Conservation (phyloP, 2,113 vertebrate species). For the Seriola aureovittata region DNA sequence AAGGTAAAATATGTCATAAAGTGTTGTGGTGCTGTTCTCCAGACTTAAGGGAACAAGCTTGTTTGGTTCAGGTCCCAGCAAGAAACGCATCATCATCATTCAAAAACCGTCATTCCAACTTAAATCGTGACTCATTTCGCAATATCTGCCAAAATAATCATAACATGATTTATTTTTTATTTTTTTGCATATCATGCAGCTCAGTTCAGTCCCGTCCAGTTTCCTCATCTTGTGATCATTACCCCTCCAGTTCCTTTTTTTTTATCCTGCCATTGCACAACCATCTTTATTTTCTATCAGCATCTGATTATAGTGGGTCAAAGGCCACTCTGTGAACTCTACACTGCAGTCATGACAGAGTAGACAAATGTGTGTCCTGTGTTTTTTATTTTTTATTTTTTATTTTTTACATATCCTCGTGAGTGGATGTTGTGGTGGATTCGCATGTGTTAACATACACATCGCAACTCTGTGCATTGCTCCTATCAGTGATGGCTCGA, state of each 20-base stretch:
- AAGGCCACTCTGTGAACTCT: slow-evolving; percentile 45
- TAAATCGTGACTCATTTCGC: no score
- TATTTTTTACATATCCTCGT: not conserved
- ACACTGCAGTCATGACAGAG: not conserved
- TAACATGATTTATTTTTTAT: no score
- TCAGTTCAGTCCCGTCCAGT: not conserved
- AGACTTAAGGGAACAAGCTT: no score
- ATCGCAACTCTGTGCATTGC: not conserved
- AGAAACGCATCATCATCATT: no score
- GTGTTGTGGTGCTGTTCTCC: no score
- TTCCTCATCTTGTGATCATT: slow-evolving; percentile 41
- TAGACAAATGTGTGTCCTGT: not conserved
- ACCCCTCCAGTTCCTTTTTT: slow-evolving; percentile 55
- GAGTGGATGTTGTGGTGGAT: not conserved
- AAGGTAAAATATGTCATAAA: no score
- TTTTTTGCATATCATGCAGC: no score
- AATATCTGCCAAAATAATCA: no score
- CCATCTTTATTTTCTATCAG: not conserved
- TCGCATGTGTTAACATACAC: not conserved
- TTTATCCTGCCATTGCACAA: slow-evolving; percentile 23
- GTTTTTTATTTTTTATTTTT: not conserved
- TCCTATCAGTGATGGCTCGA: slow-evolving; percentile 12
- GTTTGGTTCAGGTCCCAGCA: no score
- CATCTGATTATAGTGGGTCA: slow-evolving; percentile 37
- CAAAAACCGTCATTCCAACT: no score